These are phyloP conservation scores for Drosophila meridionalis DNA, from an alignment of 2,888 invertebrate genomes.

Conservation along the genomic window DNA sequence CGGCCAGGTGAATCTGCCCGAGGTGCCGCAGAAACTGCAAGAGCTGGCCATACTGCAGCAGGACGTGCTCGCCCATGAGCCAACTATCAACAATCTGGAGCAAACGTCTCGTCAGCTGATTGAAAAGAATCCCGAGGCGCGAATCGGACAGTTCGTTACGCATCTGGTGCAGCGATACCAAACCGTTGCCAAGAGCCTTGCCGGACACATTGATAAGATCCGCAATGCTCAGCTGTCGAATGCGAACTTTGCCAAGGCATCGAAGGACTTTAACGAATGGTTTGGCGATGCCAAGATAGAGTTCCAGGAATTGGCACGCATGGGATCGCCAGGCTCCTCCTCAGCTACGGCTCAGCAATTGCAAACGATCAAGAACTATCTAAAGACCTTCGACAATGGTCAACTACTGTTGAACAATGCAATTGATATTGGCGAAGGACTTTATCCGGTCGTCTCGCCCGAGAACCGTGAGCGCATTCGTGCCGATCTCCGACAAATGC, in stretches of 20 bases:
- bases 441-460: constrained; percentile 94
- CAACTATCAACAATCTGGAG: constrained; percentile 89
- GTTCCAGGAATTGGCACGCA: constrained; percentile 89
- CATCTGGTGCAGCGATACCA: constrained; percentile 92
- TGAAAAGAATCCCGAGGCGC: constrained; percentile 92
- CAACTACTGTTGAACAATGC: constrained; percentile 91
- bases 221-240: constrained; percentile 89
- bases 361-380: constrained; percentile 88
- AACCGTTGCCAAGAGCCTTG: constrained; percentile 89
- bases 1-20: constrained; percentile 89
- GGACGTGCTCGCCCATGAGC: constrained; percentile 88
- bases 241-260: constrained; percentile 89
- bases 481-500: constrained; percentile 91
- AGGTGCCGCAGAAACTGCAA: constrained; percentile 89
- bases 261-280: constrained; percentile 91
- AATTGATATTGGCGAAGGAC: constrained; percentile 93
- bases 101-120: constrained; percentile 90
- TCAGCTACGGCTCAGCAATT: constrained; percentile 90
- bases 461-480: constrained; percentile 95
- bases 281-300: constrained; percentile 90
- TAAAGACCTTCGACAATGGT: constrained; percentile 90
- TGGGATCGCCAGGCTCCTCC: constrained; percentile 90
- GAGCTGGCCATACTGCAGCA: constrained; percentile 88
- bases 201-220: constrained; percentile 90
- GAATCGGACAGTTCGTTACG: constrained; percentile 92